phyloP scores from a whole-genome alignment of 2,888 invertebrate genomes.

The Plebejus argus region DNA sequence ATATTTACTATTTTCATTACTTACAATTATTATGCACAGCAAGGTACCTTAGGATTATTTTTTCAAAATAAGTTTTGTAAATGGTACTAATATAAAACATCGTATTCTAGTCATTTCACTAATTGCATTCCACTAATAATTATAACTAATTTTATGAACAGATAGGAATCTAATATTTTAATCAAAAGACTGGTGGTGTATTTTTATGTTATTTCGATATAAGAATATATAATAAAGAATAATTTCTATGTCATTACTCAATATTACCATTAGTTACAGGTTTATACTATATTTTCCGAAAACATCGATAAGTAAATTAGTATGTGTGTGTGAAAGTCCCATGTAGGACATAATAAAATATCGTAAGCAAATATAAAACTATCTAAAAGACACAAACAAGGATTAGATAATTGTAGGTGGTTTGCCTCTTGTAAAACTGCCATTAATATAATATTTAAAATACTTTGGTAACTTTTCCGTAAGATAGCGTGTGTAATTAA shows the following conservation, averaged over 20 bases:
- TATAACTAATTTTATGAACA: neutral
- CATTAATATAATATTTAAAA: neutral
- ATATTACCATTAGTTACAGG: no score
- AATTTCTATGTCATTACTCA: no score
- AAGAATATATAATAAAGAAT: neutral
- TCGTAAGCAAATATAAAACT: no score
- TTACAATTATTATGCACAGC: no score
- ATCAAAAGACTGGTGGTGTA: neutral
- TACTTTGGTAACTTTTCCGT: neutral
- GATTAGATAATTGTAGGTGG: neutral
- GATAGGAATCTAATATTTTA: neutral
- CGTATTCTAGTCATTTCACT: neutral
- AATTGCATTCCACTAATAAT: conserved; percentile 1
- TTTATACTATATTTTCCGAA: no score
- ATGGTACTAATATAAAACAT: neutral
- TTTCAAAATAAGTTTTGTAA: neutral
- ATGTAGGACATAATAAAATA: no score
- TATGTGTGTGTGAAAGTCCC: no score
- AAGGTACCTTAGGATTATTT: neutral
- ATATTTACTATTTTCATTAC: neutral
- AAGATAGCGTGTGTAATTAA: neutral
- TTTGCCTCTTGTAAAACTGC: neutral
- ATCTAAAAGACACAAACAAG: no score
- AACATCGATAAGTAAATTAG: no score
- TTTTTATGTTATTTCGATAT: neutral